Evolutionary conservation across 2,888 invertebrate genomes (phyloP), one percentile per base, ranked within the genome.

Genomic region (Hermaeophaga mercurialis): DNA sequence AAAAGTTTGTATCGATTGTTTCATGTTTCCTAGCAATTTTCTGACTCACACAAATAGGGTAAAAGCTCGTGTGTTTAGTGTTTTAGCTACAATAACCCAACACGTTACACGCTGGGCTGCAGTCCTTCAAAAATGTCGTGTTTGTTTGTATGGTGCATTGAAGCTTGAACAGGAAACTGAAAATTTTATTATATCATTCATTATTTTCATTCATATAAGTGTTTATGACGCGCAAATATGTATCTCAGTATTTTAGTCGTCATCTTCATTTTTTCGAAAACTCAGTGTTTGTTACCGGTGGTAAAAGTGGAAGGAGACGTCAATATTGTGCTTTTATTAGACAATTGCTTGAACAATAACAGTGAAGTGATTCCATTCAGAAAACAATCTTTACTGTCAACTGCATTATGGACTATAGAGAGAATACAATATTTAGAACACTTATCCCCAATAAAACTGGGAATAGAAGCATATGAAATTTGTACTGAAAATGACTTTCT

Each of bases 1-100:
- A 59, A 64, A 62, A 68, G 70, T 73, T 70, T 73, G 70, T 72
- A 71, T 73, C 59, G 72, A 70, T 71, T 70, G 72, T 71, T 70
- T 62, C 72, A 67, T 68, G 72, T 71, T 70, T 62, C 72, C 68
- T 68, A 66, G 71, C 70, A 67, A 71, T 68, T 48, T 65, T 66
- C 65, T 67, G 68, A 70, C 58, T 66, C 67, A 67, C 62, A 52
- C 47, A 44, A 52, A 31, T 34, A 59, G 66, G 64, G 63, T 63
- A 57, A 53, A 56, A 44, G 56, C 14, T 48, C 46, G 45, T 47
- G 47, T 43, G 43, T 49, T 39, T 28, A 39, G 24, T 9, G 24
- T 33, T 54, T 41, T 31, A 54, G 39, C 39, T 26, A 44, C 28
- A 56, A 46, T 15, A 34, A 34, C 9, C 7, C 9, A 14, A 38